These are phyloP conservation scores for Furnarius figulus DNA, from an alignment of 2,113 vertebrate genomes.

Conservation along the genomic window DNA sequence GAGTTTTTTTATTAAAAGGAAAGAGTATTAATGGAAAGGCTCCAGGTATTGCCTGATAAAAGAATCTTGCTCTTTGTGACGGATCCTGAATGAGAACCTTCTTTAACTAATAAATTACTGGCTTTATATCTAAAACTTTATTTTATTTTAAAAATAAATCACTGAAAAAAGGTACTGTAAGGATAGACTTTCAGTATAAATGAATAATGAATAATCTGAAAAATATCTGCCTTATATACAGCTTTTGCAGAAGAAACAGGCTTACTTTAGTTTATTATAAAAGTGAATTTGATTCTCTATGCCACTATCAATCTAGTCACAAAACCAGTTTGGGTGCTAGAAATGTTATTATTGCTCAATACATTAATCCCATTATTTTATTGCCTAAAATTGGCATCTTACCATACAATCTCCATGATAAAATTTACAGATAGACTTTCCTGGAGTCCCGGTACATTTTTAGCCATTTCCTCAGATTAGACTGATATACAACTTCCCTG, in stretches of 20 bases:
- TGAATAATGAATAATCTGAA: not conserved
- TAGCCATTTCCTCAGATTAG: conserved; percentile 10
- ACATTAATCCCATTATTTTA: conserved; percentile 20
- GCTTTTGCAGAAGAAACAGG: not conserved
- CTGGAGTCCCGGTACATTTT: conserved; percentile 9
- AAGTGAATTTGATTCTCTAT: not conserved
- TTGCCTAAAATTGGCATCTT: not conserved
- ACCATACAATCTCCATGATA: not conserved
- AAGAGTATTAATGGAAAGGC: not conserved
- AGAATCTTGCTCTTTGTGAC: not conserved
- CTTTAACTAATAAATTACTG: not conserved
- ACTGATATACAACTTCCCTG: not conserved
- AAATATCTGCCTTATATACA: not conserved
- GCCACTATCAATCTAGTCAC: not conserved
- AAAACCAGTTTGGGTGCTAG: not conserved
- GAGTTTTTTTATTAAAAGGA: not conserved
- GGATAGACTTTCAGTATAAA: not conserved
- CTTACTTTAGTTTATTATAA: conserved; percentile 8
- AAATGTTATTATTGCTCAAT: not conserved
- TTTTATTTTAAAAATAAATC: no score
- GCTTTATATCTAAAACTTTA: not conserved
- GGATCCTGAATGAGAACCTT: not conserved
- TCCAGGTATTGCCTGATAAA: not conserved
- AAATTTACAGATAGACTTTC: not conserved
- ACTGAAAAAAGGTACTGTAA: not conserved